Evolutionary conservation across 1,140 invertebrate genomes (phyloP).

Genomic region (Limonius californicus): DNA sequence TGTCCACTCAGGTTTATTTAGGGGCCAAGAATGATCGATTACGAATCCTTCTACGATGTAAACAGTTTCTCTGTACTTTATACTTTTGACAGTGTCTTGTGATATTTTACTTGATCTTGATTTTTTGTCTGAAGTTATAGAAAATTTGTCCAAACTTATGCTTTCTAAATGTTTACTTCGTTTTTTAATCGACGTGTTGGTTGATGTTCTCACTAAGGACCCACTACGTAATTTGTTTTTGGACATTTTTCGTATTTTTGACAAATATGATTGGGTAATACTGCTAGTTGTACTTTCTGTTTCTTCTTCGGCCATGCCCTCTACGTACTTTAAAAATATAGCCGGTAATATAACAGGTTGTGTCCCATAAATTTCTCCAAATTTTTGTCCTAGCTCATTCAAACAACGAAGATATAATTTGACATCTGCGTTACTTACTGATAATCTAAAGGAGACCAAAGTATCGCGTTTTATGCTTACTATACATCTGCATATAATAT

Average conservation of each 20-base stretch:
- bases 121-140: too few relatives aligned
- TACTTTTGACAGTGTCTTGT: not conserved
- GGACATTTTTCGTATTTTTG: not conserved
- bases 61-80: not conserved
- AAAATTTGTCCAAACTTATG: not conserved
- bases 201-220: not conserved
- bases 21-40: constrained; percentile 39
- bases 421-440: constrained; percentile 23
- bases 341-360: constrained; percentile 30
- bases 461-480: constrained; percentile 5
- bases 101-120: not conserved
- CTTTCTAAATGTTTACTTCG: not conserved
- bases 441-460: constrained; percentile 32
- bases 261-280: not conserved
- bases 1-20: constrained; percentile 36
- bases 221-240: not conserved
- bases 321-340: not conserved
- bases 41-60: constrained; percentile 35
- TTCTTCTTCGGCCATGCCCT: not conserved
- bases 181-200: not conserved
- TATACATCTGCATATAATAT: constrained; percentile 31
- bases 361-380: constrained; percentile 23
- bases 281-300: not conserved
- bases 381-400: constrained; percentile 17
- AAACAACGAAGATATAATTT: constrained; percentile 24